A percentile compares a stretch with the other conserved stretches of the same genome.
Conservation (phyloP, 2,888 invertebrate species). For the Entomobrya multifasciata region DNA sequence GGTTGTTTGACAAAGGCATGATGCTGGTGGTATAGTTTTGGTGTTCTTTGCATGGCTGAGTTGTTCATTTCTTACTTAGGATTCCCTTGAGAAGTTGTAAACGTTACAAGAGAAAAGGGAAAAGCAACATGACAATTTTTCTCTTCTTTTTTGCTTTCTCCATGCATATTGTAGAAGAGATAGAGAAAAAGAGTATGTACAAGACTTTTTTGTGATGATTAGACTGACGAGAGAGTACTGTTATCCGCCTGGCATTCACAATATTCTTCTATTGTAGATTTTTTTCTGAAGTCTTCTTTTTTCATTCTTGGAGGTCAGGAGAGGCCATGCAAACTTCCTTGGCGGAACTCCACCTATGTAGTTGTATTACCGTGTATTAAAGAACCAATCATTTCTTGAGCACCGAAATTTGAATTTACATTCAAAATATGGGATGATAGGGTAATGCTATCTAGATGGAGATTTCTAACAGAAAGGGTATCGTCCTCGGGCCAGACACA, state of each 20-base stretch:
- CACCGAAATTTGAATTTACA: too few species aligned
- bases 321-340: too few species aligned
- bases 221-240: neutral
- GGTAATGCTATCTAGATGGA: too few species aligned
- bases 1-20: too few species aligned
- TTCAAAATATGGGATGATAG: too few species aligned
- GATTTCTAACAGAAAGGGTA: neutral
- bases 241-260: neutral
- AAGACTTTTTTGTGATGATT: slow-evolving; percentile 27
- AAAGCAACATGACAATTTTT: slow-evolving; percentile 10
- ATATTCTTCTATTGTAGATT: too few species aligned
- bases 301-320: too few species aligned
- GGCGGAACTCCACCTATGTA: too few species aligned
- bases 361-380: too few species aligned
- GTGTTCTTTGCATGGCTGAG: neutral
- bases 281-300: too few species aligned
- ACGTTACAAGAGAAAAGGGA: neutral
- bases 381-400: too few species aligned
- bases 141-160: neutral
- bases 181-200: neutral
- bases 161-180: neutral
- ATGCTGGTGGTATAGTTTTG: neutral
- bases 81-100: slow-evolving; percentile 47
- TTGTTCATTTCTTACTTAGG: slow-evolving; percentile 25
- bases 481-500: neutral